These are phyloP conservation scores for Wiebesia pumilae DNA, from an alignment of 1,140 invertebrate species.

Conservation along the genomic window DNA sequence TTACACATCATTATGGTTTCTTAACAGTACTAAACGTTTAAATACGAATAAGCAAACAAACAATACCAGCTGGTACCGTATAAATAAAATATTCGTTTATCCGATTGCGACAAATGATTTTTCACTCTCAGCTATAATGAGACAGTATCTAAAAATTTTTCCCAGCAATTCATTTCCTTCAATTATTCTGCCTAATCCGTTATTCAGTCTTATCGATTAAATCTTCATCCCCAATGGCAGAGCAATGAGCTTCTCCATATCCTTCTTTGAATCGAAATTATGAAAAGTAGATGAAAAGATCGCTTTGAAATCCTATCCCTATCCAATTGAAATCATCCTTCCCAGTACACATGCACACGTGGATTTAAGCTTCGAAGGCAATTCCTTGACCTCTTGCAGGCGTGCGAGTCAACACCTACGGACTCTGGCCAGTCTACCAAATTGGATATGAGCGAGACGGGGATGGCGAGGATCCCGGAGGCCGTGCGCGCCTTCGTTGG, in stretches of 20 bases:
- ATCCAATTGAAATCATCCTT: neutral
- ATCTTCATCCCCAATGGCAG: neutral
- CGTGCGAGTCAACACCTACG: neutral
- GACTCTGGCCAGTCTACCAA: slow-evolving; percentile 64
- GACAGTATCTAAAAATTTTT: neutral
- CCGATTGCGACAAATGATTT: no score
- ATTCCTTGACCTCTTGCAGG: slow-evolving; percentile 19
- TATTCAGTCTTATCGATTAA: neutral
- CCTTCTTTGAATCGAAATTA: neutral
- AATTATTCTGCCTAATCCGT: neutral
- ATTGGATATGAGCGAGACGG: slow-evolving; percentile 72
- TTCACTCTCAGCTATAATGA: neutral
- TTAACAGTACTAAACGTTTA: no score
- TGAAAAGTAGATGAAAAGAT: neutral
- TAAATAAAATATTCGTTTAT: no score
- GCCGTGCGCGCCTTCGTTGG: slow-evolving; percentile 66
- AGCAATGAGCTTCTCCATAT: neutral
- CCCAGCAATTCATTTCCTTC: neutral
- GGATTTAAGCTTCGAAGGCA: neutral
- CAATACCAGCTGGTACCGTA: no score
- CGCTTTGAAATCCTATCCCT: neutral
- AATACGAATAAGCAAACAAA: no score
- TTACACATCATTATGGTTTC: no score
- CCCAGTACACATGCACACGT: neutral
- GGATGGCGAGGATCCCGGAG: slow-evolving; percentile 70